Evolutionary conservation across 2,113 vertebrate species (phyloP), one percentile per base, ranked within the genome.

Genomic region (Notothenia rossii): DNA sequence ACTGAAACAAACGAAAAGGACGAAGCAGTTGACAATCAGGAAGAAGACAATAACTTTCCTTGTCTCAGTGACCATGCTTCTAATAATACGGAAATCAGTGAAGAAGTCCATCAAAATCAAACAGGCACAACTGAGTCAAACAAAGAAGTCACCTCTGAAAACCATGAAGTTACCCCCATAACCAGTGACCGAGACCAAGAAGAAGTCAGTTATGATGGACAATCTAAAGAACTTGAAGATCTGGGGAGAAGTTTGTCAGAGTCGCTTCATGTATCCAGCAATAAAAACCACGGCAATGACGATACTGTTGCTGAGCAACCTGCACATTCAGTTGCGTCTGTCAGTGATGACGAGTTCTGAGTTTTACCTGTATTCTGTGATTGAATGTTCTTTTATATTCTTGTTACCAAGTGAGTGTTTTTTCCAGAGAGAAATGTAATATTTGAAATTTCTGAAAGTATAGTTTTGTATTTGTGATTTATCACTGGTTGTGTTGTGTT

Each of bases 281-380:
- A 81, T n/a, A 72, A 61, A 76, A 55, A 68, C 33, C 9, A 29
- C 72, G 58, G 73, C 59, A 55, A 51, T 5, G 15, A 40, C 55
- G 84, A 80, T 25, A 9, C 55, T 43, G 25, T 40, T 10, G 20
- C 45, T 15, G 84, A 91, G 55, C 77, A 77, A 43, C 73, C 65
- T 10, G 13, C 22, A 49, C 72, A 86, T 33, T 50, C 70, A 49
- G 63, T 2, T 46, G 60, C 50, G 9, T 81, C 73, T 33, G 33
- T 61, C 53, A 94, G 94, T 59, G 93, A 95, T 63, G 93, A 95
- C 62, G 92, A 95, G 7, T 95, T 95, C 64, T 95, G 71, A 92
- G 13, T 63, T 69, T 77, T 62, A 40, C 2, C 36, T 78, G 48
- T 56, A 33, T 72, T 87, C 75, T 68, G 72, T 63, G 63, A 59